These are phyloP conservation scores for Mesoclemmys tuberculata DNA, from an alignment of 2,113 vertebrate genomes.

Conservation along the genomic window DNA sequence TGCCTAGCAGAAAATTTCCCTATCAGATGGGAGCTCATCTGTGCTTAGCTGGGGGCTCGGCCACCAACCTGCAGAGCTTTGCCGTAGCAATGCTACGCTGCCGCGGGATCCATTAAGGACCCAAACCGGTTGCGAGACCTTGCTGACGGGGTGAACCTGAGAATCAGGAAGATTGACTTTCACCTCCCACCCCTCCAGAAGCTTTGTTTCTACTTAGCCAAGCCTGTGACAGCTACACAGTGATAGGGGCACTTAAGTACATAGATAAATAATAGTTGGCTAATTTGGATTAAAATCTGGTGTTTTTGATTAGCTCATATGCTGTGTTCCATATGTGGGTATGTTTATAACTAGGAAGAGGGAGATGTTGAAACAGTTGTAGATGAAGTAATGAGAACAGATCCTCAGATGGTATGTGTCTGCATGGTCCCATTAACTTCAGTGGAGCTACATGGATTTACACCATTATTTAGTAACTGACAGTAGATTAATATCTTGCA, in stretches of 20 bases:
- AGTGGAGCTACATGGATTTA: not conserved
- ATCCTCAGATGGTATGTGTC: not conserved
- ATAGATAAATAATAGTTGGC: not conserved
- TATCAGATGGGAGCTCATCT: not conserved
- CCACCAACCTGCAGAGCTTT: not conserved
- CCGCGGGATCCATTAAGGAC: rapidly evolving
- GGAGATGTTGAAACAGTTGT: not conserved
- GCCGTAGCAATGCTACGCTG: rapidly evolving
- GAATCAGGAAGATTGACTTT: not conserved
- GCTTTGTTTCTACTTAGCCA: not conserved
- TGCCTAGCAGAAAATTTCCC: not conserved
- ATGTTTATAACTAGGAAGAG: not conserved
- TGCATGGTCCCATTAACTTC: not conserved
- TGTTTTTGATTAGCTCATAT: not conserved
- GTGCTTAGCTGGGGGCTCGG: not conserved
- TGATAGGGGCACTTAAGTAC: not conserved
- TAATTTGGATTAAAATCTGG: not conserved
- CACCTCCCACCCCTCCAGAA: not conserved
- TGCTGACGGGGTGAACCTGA: not conserved
- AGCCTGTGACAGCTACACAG: not conserved
- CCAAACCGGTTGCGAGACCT: not conserved
- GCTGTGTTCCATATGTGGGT: not conserved
- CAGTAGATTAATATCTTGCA: not conserved
- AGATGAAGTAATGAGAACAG: not conserved
- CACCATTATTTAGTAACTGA: not conserved